Base-by-base conservation (phyloP, 2,113 vertebrate species). In the Microtus ochrogaster region DNA sequence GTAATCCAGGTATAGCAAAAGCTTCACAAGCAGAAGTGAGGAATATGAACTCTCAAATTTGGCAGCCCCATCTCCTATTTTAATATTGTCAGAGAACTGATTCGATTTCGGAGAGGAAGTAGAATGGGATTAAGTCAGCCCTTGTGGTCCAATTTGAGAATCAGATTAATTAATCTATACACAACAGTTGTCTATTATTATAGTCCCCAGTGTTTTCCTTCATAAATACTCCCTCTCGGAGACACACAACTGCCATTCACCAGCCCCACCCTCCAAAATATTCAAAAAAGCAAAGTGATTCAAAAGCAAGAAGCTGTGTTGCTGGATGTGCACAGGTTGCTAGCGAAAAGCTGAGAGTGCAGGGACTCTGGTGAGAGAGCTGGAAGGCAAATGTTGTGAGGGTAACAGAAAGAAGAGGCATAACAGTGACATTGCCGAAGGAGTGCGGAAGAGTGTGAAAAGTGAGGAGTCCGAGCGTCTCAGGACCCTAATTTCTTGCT, bases 401-500 rank as follows among this genome's bases (percentile, higher is more conserved):
- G 4, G 58, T 58, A 22, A 58, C 74, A 85, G 61, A 24, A 85
- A 82, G 16, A 94, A 82, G 61, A 30, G 14, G 39, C 74, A 30
- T 89, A 41, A 49, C 11, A 36, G 58, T 36, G 28, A 28, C 49
- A 16, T 22, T 58, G 24, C 3, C 2, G 16, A 76, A 44, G 49
- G 28, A 85, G 11, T 52, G 55, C 73, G 58, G 77, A 83, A 79
- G 86, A 96, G 63, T 91, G 86, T 68, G 65, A 87, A 63, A 96
- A 97, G 91, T 88, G 58, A 95, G 92, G 30, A 95, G 74, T 52
- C 33, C 30, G 68, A 30, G 0, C 74, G 94, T 85, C 49, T 58
- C 74, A 90, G 70, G 84, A 90, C 55, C 85, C 86, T n/a, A 78
- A 79, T 92, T 95, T 93, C 79, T 87, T 76, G 95, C 70, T 93